Evolutionary conservation across 37 sponge, comb jelly and placozoan species (phyloP).

Genomic region (Halichondria panicea): DNA sequence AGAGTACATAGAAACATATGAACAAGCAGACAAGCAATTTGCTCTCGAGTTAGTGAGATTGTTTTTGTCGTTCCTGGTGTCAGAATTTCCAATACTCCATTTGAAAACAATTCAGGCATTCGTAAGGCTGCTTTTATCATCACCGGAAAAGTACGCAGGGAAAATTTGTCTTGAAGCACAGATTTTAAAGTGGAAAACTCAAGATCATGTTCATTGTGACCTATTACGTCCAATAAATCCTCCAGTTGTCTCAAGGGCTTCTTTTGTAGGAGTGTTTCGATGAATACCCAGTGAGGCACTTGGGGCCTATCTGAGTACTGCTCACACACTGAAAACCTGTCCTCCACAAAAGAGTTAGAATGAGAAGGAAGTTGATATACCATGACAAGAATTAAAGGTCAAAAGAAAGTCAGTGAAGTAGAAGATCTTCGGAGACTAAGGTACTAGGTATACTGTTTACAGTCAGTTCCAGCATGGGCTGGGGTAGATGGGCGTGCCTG

Average conservation of each 20-base stretch:
- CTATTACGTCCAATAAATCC: not conserved
- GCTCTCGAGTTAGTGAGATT: slow-evolving; percentile 1
- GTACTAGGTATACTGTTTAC: too few species aligned
- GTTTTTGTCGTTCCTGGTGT: not conserved
- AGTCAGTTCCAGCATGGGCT: too few species aligned
- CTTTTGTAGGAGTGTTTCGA: not conserved
- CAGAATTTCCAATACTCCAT: not conserved
- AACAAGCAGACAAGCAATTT: slow-evolving; percentile 10
- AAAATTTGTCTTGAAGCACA: not conserved
- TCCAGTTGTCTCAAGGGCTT: not conserved
- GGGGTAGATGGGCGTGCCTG: too few species aligned
- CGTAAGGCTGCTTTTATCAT: not conserved
- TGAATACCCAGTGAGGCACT: not conserved
- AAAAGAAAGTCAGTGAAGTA: too few species aligned
- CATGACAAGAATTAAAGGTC: too few species aligned
- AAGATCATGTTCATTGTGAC: not conserved
- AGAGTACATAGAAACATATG: slow-evolving; percentile 27
- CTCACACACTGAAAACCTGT: slow-evolving; percentile 1
- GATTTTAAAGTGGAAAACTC: not conserved
- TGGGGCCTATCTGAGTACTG: not conserved
- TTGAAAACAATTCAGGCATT: slow-evolving; percentile 12
- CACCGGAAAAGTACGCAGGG: not conserved
- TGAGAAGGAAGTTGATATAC: slow-evolving; percentile 6
- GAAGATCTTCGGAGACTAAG: too few species aligned
- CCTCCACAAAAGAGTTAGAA: not conserved